These are phyloP conservation scores for Drosophila maculinotata DNA, from an alignment of 2,888 invertebrate genomes.

Conservation along the genomic window DNA sequence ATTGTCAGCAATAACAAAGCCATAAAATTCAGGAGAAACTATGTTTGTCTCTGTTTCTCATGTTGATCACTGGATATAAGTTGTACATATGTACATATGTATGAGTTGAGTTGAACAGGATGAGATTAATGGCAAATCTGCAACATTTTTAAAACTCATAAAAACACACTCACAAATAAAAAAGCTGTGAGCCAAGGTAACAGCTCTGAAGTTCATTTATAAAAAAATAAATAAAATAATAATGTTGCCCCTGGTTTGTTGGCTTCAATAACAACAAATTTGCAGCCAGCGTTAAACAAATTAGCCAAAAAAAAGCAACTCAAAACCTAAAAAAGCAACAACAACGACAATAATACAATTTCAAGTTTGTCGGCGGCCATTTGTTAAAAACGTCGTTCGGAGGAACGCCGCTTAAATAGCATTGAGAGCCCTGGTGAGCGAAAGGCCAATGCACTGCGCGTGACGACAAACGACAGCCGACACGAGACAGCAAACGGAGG, in stretches of 20 bases:
- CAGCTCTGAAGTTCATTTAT: conserved; percentile 47
- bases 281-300: conserved; percentile 69
- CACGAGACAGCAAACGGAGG: conserved; percentile 37
- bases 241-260: conserved; percentile 55
- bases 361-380: conserved; percentile 71
- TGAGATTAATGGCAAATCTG: conserved; percentile 39
- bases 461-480: conserved; percentile 54
- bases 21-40: conserved; percentile 38
- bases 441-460: conserved; percentile 74
- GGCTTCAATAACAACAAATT: conserved; percentile 68
- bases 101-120: conserved; percentile 39
- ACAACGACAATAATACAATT: conserved; percentile 55
- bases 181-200: conserved; percentile 57
- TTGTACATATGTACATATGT: conserved; percentile 4
- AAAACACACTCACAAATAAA: conserved; percentile 39
- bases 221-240: conserved; percentile 37
- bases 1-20: conserved; percentile 47
- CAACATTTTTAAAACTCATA: conserved; percentile 26
- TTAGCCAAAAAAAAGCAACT: conserved; percentile 52
- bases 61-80: conserved; percentile 18
- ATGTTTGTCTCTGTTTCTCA: conserved; percentile 40
- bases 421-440: conserved; percentile 68
- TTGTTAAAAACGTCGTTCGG: conserved; percentile 53
- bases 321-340: conserved; percentile 47
- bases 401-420: conserved; percentile 72